Evolutionary conservation across 2,113 vertebrate genomes (phyloP), one percentile per base, ranked within the genome.

Genomic region (Prinia subflava): DNA sequence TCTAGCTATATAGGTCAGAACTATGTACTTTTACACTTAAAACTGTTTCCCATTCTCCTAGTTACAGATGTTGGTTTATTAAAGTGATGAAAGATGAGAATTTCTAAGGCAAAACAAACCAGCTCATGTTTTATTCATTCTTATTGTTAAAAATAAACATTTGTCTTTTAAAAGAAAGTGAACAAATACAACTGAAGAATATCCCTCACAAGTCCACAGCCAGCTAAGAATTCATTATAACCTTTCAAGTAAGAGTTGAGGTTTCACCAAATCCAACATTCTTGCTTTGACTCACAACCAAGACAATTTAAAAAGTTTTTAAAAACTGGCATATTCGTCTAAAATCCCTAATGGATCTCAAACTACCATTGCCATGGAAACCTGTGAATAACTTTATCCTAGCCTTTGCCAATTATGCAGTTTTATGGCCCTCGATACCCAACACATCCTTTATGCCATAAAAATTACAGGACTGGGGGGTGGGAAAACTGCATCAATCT

Each of bases 301-400:
- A 83, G 63, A 71, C 83, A 94, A 94, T 63, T 76, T 57, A 68
- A 62, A 95, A 92, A 94, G 91, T 97, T 96, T 87, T 87, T 55
- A 14, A 84, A 95, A 97, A 92, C 23, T 39, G 75, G 91, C 65
- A 84, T 96, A 93, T 92, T 95, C 96, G 59, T 60, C 92, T 94
- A 95, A 96, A 87, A 96, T 88, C 97, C 82, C 89, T 95, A 97
- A 96, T 94, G 89, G 94, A 96, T 87, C 89, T 93, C 89, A 85
- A 97, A 92, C 84, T 89, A 82, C 59, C 83, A 94, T 96, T 93
- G 53, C 97, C 93, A 97, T 94, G 75, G 97, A 95, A 97, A 98
- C 95, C 52, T 47, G 63, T 79, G 83, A 94, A 95, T 73, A 97
- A 97, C 96, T 96, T 96, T 95, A 94, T 93, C 68, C 83, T 79